Evolutionary conservation across 2,797 vertebrate genomes (phyloP).

Genomic region (Myripristis murdjan): DNA sequence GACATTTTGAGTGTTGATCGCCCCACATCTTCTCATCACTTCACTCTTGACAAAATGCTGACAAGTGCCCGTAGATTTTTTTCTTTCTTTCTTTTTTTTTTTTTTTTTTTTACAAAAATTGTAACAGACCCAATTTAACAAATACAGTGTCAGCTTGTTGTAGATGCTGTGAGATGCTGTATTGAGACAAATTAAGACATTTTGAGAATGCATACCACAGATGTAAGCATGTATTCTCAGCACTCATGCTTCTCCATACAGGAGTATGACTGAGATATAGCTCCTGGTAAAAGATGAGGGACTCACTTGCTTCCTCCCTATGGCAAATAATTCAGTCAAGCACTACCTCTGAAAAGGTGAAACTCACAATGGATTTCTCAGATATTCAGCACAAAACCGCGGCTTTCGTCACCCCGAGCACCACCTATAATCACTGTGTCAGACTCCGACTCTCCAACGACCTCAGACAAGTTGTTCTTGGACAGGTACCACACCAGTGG

Average conservation of each 20-base stretch:
- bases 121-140: conserved; percentile 5
- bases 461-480: conserved; percentile 86
- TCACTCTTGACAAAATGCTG: neutral
- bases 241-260: conserved; percentile 35
- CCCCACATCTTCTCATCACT: conserved; percentile 9
- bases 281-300: conserved; percentile 54
- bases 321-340: conserved; percentile 79
- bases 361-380: conserved; percentile 84
- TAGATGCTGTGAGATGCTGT: conserved; percentile 15
- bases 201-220: conserved; percentile 44
- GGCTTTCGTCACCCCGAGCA: conserved; percentile 82
- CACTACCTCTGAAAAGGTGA: conserved; percentile 73
- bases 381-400: conserved; percentile 78
- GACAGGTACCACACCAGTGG: conserved; percentile 78
- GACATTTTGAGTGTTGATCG: conserved; percentile 25
- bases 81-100: no score
- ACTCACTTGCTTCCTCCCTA: conserved; percentile 69
- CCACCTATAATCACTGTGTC: conserved; percentile 84
- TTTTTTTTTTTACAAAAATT: conserved; percentile 10
- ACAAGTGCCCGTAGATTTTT: conserved; percentile 4
- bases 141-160: conserved; percentile 26
- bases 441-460: conserved; percentile 71
- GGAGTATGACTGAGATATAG: conserved; percentile 55
- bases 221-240: conserved; percentile 33
- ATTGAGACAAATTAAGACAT: conserved; percentile 27